Evolutionary conservation across 2,888 invertebrate genomes (phyloP).

Genomic region (Caenorhabditis drosophilae): DNA sequence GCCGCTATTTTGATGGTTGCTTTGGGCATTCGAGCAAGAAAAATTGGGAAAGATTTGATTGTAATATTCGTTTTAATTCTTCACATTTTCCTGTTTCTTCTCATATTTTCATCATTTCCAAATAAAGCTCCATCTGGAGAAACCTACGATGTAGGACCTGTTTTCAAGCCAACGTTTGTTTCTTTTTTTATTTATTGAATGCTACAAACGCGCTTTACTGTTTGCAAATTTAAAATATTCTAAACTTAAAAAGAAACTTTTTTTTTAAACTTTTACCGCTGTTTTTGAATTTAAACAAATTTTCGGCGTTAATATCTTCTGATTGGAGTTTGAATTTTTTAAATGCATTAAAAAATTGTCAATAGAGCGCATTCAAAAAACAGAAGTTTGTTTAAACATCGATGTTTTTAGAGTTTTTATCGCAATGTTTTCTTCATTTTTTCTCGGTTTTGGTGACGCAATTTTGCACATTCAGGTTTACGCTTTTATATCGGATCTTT

Average conservation of each 20-base stretch:
- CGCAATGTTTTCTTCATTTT: conserved; percentile 26
- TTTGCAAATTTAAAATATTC: too few species aligned
- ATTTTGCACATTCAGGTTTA: conserved; percentile 36
- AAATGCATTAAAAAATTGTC: too few species aligned
- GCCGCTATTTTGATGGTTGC: conserved; percentile 16
- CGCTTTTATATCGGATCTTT: conserved; percentile 21
- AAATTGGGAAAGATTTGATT: conserved; percentile 29
- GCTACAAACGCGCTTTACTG: too few species aligned
- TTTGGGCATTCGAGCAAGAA: conserved; percentile 14
- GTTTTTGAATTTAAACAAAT: too few species aligned
- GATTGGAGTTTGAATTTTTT: too few species aligned
- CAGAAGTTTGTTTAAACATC: not conserved
- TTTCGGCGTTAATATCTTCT: too few species aligned
- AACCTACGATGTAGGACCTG: conserved; percentile 7
- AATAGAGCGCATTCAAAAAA: too few species aligned
- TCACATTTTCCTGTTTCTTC: conserved; percentile 12
- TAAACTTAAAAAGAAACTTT: too few species aligned
- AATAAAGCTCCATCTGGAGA: conserved; percentile 22
- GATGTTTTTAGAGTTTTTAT: conserved; percentile 4
- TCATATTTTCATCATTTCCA: conserved; percentile 25
- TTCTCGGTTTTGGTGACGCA: conserved; percentile 33
- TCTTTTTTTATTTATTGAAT: too few species aligned
- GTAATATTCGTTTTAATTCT: conserved; percentile 10
- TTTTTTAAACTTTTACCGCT: too few species aligned
- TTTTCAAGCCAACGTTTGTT: conserved; percentile 11